phyloP scores from a whole-genome alignment of 2,888 invertebrate genomes.

The Halictus ligatus region DNA sequence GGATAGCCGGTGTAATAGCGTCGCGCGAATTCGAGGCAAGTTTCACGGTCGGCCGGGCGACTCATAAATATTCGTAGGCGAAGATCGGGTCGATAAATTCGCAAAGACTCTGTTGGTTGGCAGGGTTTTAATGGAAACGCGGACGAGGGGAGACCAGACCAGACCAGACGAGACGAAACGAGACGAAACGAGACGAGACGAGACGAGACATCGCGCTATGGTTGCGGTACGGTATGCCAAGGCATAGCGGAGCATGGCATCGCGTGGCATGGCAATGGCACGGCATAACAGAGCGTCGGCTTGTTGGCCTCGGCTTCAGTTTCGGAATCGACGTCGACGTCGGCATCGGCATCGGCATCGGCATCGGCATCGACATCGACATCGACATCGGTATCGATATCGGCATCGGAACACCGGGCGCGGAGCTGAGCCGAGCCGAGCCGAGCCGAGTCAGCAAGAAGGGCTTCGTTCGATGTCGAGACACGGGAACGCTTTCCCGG shows the following conservation, averaged over 20 bases:
- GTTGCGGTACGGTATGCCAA: neutral
- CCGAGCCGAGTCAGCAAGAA: slow-evolving; percentile 45
- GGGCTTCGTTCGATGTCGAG: slow-evolving; percentile 44
- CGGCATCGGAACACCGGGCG: slow-evolving; percentile 41
- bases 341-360: neutral
- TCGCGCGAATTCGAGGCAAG: slow-evolving; percentile 60
- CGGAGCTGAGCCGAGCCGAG: slow-evolving; percentile 26
- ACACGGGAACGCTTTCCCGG: slow-evolving; percentile 74
- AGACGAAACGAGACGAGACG: neutral
- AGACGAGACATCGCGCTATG: slow-evolving; percentile 8
- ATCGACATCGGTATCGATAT: slow-evolving; percentile 2
- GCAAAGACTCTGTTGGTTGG: slow-evolving; percentile 68
- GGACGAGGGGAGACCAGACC: slow-evolving; percentile 10
- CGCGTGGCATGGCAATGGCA: neutral
- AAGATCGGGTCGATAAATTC: slow-evolving; percentile 74
- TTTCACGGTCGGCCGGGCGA: slow-evolving; percentile 52
- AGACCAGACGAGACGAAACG: neutral
- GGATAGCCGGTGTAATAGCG: neutral
- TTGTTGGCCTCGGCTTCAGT: slow-evolving; percentile 1
- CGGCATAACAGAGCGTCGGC: slow-evolving; percentile 1
- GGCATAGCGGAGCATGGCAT: neutral
- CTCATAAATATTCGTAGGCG: slow-evolving; percentile 73
- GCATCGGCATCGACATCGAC: neutral
- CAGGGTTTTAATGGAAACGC: slow-evolving; percentile 72
- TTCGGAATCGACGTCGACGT: neutral